phyloP scores from a whole-genome alignment of 2,797 vertebrate species.

The Pteronotus mesoamericanus region DNA sequence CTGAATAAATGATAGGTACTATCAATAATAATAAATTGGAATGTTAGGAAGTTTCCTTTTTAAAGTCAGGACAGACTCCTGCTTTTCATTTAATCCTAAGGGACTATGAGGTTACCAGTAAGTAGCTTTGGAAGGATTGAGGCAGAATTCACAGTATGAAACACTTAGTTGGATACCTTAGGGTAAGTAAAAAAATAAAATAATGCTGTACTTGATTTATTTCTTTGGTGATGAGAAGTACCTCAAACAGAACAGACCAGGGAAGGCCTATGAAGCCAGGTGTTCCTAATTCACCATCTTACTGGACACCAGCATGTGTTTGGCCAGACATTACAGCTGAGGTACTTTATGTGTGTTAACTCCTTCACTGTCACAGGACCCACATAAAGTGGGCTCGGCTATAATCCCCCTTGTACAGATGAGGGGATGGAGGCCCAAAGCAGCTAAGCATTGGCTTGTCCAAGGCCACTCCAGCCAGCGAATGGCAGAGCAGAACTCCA shows the following conservation, averaged over 20 bases:
- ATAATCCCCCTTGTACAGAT: neutral
- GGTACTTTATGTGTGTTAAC: neutral
- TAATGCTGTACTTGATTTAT: neutral
- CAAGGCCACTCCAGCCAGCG: neutral
- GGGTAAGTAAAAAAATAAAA: neutral
- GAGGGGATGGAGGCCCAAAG: neutral
- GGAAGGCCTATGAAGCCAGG: neutral
- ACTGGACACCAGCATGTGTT: neutral
- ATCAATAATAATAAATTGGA: neutral
- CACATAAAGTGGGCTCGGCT: neutral
- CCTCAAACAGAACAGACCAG: neutral
- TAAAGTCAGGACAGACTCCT: neutral
- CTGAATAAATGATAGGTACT: neutral
- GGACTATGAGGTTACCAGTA: neutral
- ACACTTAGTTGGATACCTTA: neutral
- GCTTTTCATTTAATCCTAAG: neutral
- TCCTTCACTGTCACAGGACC: neutral
- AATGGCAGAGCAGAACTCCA: neutral
- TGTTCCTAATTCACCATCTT: neutral
- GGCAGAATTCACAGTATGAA: neutral
- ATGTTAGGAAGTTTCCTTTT: neutral
- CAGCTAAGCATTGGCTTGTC: neutral
- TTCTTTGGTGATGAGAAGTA: neutral
- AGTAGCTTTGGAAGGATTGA: conserved; percentile 11
- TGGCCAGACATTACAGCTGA: neutral